Conservation (phyloP, 2,797 vertebrate species). For the Intellagama lesueurii region DNA sequence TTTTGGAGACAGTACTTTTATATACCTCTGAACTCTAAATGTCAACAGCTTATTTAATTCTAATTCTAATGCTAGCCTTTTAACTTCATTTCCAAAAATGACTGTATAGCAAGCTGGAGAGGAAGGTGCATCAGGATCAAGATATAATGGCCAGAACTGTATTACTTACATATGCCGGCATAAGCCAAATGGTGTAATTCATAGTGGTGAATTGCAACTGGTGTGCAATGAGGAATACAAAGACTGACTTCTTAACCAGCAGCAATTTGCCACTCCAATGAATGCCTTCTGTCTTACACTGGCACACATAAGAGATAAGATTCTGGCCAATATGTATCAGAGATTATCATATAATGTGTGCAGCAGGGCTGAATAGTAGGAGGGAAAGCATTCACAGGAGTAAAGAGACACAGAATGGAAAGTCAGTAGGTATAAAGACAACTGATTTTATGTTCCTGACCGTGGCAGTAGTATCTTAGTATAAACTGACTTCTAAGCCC, state of each 20-base stretch:
- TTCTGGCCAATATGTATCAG: not conserved
- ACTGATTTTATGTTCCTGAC: not conserved
- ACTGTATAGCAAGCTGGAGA: not conserved
- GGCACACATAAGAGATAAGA: too few species aligned
- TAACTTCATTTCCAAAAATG: slow-evolving; percentile 1
- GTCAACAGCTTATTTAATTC: slow-evolving; percentile 27
- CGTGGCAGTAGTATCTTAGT: not conserved
- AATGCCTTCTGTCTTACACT: too few species aligned
- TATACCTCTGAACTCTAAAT: slow-evolving; percentile 35
- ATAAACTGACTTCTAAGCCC: not conserved
- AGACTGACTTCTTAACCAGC: too few species aligned
- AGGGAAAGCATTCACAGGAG: not conserved
- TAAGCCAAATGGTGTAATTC: too few species aligned
- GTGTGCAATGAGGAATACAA: too few species aligned
- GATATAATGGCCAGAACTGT: not conserved
- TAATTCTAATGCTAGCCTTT: slow-evolving; percentile 9
- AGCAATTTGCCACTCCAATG: too few species aligned
- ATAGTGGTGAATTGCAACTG: not conserved
- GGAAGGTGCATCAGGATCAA: not conserved
- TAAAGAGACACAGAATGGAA: not conserved
- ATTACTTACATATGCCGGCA: too few species aligned
- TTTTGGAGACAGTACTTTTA: slow-evolving; percentile 23
- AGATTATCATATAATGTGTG: not conserved
- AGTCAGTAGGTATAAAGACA: not conserved
- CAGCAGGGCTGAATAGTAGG: not conserved